Conservation (phyloP, 2,113 vertebrate species). For the Dendrocopos noguchii region DNA sequence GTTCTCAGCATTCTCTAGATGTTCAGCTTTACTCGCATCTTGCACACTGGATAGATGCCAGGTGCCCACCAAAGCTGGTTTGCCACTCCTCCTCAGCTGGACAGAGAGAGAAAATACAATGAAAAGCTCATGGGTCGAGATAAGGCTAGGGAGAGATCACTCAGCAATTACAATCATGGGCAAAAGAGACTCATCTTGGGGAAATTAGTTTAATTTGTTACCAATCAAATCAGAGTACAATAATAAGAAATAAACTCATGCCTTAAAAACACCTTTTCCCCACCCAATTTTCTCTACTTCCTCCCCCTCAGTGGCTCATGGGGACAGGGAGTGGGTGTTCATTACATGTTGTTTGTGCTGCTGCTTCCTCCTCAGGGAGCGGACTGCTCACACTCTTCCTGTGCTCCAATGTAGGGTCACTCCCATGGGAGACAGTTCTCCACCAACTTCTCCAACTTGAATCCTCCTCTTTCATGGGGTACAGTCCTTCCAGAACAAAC, state of each 20-base stretch:
- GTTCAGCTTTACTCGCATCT: neutral
- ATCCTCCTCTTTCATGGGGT: neutral
- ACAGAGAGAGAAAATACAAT: neutral
- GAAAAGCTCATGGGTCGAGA: neutral
- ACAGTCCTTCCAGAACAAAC: neutral
- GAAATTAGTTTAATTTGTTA: neutral
- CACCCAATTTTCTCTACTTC: rapidly evolving
- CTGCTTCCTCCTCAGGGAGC: neutral
- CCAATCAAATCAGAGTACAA: neutral
- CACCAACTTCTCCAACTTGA: no score
- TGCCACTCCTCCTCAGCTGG: neutral
- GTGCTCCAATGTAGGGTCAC: neutral
- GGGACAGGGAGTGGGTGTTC: neutral
- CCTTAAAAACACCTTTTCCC: neutral
- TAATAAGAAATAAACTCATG: neutral
- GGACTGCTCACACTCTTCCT: neutral
- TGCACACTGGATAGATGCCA: neutral
- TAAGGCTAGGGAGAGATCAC: neutral
- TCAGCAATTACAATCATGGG: neutral
- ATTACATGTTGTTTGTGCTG: rapidly evolving
- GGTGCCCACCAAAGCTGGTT: neutral
- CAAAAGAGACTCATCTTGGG: neutral
- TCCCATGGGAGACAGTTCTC: neutral
- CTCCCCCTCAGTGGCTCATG: neutral
- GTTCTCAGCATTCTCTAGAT: conserved; percentile 3